A percentile compares a stretch with the other conserved stretches of the same genome.
phyloP scores from a whole-genome alignment of 2,797 vertebrate species.

The Pteronotus mesoamericanus region DNA sequence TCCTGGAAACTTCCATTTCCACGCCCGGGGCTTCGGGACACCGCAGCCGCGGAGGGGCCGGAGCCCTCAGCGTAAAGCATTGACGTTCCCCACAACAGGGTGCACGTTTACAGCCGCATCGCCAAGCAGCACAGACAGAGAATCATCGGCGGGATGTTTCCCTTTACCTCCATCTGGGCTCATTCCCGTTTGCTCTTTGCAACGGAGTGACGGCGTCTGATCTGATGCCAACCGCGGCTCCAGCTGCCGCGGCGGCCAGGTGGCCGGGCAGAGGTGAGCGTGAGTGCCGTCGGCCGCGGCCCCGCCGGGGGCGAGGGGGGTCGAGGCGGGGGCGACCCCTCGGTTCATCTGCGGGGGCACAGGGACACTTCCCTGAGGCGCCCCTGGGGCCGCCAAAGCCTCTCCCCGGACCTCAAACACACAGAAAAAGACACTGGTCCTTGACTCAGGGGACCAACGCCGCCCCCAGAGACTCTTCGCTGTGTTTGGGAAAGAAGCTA shows the following conservation, averaged over 20 bases:
- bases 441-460: neutral
- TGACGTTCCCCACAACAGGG: neutral
- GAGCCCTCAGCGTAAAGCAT: neutral
- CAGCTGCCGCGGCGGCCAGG: neutral
- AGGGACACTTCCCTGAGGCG: no score
- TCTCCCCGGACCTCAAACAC: neutral
- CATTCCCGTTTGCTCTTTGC: neutral
- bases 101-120: neutral
- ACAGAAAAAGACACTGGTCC: neutral
- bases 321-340: neutral
- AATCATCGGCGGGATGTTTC: neutral
- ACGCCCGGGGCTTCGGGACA: neutral
- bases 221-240: neutral
- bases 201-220: neutral
- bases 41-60: constrained; percentile 23
- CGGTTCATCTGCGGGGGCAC: neutral
- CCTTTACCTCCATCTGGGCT: neutral
- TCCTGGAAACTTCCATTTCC: neutral
- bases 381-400: neutral
- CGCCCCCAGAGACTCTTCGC: neutral
- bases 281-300: no score
- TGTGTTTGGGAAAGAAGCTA: neutral
- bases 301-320: no score
- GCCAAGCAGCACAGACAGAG: neutral
- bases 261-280: neutral